phyloP scores from a whole-genome alignment of 2,797 vertebrate genomes.

The Acanthis flammea region DNA sequence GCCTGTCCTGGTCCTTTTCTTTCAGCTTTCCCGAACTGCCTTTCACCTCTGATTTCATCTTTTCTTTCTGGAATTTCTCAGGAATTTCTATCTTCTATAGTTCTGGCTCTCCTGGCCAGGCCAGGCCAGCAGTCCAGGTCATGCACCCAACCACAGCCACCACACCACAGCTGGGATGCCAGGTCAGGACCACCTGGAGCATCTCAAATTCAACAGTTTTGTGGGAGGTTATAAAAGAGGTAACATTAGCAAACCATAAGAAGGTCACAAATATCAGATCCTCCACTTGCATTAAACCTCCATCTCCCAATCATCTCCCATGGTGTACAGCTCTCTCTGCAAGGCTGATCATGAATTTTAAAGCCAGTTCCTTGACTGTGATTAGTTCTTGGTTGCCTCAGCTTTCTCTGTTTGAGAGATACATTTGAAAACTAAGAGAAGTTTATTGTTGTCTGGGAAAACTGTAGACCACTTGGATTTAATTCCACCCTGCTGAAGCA shows the following conservation, averaged over 20 bases:
- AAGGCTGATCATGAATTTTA: background rate
- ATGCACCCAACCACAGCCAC: background rate
- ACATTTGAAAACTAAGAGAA: conserved; percentile 9
- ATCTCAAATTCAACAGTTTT: background rate
- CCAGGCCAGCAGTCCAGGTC: background rate
- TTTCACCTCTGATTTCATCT: background rate
- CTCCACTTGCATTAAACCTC: background rate
- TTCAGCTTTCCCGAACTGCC: background rate
- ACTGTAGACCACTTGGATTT: conserved; percentile 22
- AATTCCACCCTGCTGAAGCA: conserved; percentile 48
- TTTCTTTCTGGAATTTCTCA: background rate
- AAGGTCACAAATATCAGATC: background rate
- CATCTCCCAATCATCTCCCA: background rate
- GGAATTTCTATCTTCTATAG: background rate
- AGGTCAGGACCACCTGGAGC: background rate
- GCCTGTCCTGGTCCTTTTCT: background rate
- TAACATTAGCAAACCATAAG: background rate
- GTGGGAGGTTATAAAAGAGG: background rate
- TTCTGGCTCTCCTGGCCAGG: background rate
- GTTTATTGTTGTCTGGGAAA: conserved; percentile 42
- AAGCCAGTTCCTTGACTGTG: background rate
- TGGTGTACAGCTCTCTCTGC: background rate
- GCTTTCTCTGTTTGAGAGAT: background rate
- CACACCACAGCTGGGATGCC: background rate
- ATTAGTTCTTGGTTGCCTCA: conserved; percentile 20